Evolutionary conservation across 1,140 invertebrate genomes (phyloP).

Genomic region (Notospermus geniculatus): DNA sequence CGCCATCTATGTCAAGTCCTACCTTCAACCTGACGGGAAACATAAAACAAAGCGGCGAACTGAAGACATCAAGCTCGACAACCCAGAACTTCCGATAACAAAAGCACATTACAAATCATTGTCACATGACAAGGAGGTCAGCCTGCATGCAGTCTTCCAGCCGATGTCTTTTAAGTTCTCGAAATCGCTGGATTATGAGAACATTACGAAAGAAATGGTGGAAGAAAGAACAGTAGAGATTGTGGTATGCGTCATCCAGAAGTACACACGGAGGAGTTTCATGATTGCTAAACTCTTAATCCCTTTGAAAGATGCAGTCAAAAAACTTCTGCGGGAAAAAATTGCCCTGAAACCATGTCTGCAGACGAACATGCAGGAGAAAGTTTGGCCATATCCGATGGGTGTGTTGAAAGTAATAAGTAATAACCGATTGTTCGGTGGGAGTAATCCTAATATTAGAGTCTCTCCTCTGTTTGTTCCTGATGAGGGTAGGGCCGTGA

Average conservation of each 20-base stretch:
- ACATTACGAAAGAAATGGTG: conserved; percentile 32
- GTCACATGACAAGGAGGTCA: conserved; percentile 15
- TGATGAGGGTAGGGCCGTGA: no score
- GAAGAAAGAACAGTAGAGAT: conserved; percentile 36
- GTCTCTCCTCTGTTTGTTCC: no score
- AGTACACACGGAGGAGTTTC: conserved; percentile 38
- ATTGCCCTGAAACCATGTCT: conserved; percentile 44
- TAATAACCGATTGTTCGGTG: no score
- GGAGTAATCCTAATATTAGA: no score
- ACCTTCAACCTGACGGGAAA: conserved; percentile 42
- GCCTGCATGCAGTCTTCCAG: conserved; percentile 44
- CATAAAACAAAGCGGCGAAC: conserved; percentile 44
- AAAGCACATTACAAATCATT: conserved; percentile 14
- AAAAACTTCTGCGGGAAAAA: conserved; percentile 41
- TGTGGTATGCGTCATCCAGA: conserved; percentile 48
- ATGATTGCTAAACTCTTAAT: conserved; percentile 42
- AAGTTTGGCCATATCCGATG: conserved; percentile 3
- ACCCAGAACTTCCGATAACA: conserved; percentile 19
- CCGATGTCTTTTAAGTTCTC: conserved; percentile 46
- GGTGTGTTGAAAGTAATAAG: no score
- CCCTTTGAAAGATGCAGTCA: conserved; percentile 40
- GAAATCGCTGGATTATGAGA: conserved; percentile 40
- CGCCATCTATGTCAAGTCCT: conserved; percentile 44
- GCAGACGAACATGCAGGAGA: conserved; percentile 45
- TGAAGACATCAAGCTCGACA: conserved; percentile 41